These are phyloP conservation scores for Diabrotica virgifera DNA, from an alignment of 1,140 invertebrate species.

Conservation along the genomic window DNA sequence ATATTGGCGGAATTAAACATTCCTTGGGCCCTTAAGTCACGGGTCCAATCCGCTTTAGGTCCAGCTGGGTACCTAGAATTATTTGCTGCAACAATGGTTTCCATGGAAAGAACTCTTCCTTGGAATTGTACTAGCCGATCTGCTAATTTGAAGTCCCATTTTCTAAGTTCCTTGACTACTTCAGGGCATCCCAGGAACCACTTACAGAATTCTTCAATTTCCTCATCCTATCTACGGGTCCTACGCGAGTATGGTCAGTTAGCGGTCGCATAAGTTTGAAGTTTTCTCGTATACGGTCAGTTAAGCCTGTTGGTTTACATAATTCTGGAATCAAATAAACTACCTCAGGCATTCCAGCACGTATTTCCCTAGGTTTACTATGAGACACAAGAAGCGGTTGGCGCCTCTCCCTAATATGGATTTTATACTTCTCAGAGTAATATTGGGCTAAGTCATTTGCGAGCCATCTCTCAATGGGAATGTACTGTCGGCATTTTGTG, in stretches of 20 bases:
- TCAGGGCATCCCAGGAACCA: constrained; percentile 53
- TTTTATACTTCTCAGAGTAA: constrained; percentile 59
- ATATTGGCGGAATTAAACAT: constrained; percentile 50
- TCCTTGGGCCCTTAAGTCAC: constrained; percentile 51
- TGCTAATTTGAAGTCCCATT: constrained; percentile 64
- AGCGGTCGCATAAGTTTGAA: constrained; percentile 63
- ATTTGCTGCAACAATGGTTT: constrained; percentile 38
- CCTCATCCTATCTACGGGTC: constrained; percentile 57
- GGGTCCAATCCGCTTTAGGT: constrained; percentile 63
- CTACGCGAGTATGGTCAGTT: constrained; percentile 61
- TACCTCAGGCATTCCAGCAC: constrained; percentile 57
- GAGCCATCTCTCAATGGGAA: constrained; percentile 60
- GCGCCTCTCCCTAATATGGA: constrained; percentile 46
- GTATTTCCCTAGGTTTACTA: constrained; percentile 59
- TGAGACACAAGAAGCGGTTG: constrained; percentile 66
- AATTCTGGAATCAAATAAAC: constrained; percentile 72
- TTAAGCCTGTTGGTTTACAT: constrained; percentile 65
- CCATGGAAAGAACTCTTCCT: constrained; percentile 55
- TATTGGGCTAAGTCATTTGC: constrained; percentile 72
- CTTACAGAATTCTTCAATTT: constrained; percentile 60
- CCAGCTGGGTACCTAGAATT: constrained; percentile 42
- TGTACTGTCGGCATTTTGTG: constrained; percentile 57
- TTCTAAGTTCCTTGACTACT: constrained; percentile 55
- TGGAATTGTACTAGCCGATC: constrained; percentile 55
- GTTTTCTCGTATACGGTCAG: constrained; percentile 46